Evolutionary conservation across 2,888 invertebrate species (phyloP).

Genomic region (Mamestra brassicae): DNA sequence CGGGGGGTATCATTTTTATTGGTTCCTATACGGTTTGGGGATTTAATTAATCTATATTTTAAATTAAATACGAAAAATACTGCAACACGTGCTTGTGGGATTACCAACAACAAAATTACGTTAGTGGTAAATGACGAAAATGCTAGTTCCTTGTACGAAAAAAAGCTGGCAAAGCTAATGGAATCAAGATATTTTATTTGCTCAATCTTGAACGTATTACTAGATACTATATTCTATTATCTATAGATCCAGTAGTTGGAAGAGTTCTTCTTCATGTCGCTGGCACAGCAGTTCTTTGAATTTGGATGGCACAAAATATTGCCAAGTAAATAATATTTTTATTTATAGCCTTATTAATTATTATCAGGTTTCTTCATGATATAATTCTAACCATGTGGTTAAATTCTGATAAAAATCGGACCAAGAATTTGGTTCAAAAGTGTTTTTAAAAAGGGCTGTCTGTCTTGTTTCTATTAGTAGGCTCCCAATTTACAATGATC

Average conservation of each 20-base stretch:
- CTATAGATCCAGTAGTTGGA: no score
- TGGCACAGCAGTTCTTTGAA: no score
- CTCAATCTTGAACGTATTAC: not conserved
- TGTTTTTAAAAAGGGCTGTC: not conserved
- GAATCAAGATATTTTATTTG: not conserved
- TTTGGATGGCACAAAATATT: no score
- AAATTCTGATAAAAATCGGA: no score
- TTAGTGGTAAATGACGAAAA: not conserved
- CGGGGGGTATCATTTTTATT: conserved; percentile 72
- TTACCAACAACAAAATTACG: not conserved
- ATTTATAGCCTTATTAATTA: no score
- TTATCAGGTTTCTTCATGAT: no score
- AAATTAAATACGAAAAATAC: not conserved
- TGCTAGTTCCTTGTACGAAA: not conserved
- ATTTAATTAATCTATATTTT: not conserved
- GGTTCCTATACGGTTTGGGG: conserved; percentile 73
- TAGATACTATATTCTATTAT: no score
- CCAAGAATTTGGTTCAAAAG: no score
- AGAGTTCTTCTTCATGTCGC: no score
- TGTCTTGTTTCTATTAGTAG: not conserved
- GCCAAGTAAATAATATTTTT: no score
- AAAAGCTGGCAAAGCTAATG: not conserved
- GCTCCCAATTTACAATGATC: not conserved
- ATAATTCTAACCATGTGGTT: no score
- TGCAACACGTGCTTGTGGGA: not conserved